Evolutionary conservation across 1,140 invertebrate genomes (phyloP), one percentile per base, ranked within the genome.

Genomic region (Diachasmimorpha longicaudata): DNA sequence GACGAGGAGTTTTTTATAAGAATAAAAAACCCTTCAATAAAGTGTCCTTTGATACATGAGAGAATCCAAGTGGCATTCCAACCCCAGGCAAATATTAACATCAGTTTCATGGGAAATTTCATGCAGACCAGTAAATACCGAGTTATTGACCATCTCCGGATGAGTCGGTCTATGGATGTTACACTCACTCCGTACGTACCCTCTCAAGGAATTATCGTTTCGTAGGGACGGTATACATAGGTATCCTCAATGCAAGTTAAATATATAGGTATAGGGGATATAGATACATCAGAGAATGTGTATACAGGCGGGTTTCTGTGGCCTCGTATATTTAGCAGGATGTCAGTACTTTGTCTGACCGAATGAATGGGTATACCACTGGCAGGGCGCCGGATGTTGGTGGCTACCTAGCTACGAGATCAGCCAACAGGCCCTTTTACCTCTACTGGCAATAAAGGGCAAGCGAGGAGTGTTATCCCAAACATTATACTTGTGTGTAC

Each of bases 321-420:
- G 73, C 66, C 80, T 78, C 83, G 82, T 84, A 84, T 83, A 84
- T 84, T 83, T 80, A 81, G 81, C 81, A 75, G 73, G 80, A 79
- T 80, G 82, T 84, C 83, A 79, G 83, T 84, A 84, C 83, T 84
- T 84, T 83, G 83, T 84, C 82, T 74, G 77, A 81, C 77, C 75
- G 80, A 83, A 84, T 83, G 82, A 81, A 83, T 83, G 81, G 80
- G 76, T 70, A 74, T 77, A 73, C 72, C 76, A 77, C 78, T 79
- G 76, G 63, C 77, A 77, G 74, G 16, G 55, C 68, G 37, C 75
- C 72, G 77, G 72, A 79, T 79, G 77, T 68, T 76, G 44, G 39
- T 76, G 42, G 58, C 58, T 77, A 70, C 67, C 52, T 74, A 78
- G 25, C 21, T 73, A 71, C 74, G 21, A 76, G 31, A 52, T 21